phyloP scores from a whole-genome alignment of 1,140 invertebrate species.

The Saccostrea cuccullata region DNA sequence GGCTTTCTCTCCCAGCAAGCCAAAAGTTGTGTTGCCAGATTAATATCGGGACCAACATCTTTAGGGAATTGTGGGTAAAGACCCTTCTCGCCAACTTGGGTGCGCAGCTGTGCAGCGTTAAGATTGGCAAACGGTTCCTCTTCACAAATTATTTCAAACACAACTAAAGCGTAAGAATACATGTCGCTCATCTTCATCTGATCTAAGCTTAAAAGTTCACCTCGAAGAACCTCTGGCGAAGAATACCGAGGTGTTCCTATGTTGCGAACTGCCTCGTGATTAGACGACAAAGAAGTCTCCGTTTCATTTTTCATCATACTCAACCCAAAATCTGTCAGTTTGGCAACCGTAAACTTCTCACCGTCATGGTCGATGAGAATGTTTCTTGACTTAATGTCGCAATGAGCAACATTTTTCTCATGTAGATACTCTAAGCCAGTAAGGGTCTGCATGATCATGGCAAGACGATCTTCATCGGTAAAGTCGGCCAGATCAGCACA shows the following conservation, averaged over 20 bases:
- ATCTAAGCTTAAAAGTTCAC: slow-evolving; percentile 46
- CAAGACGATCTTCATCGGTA: slow-evolving; percentile 46
- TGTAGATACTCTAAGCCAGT: slow-evolving; percentile 53
- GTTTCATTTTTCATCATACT: slow-evolving; percentile 59
- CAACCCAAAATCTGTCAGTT: slow-evolving; percentile 63
- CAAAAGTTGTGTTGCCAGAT: slow-evolving; percentile 21
- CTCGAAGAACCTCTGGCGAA: slow-evolving; percentile 61
- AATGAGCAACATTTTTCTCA: slow-evolving; percentile 50
- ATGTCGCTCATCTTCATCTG: slow-evolving; percentile 59
- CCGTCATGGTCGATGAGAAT: slow-evolving; percentile 41
- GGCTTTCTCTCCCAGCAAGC: slow-evolving; percentile 53
- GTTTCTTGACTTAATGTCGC: slow-evolving; percentile 56
- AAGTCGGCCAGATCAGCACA: slow-evolving; percentile 15
- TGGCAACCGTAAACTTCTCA: slow-evolving; percentile 42
- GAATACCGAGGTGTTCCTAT: slow-evolving; percentile 61
- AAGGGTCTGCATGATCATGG: slow-evolving; percentile 48
- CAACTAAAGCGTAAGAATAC: slow-evolving; percentile 52
- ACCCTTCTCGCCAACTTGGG: slow-evolving; percentile 50
- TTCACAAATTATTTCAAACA: slow-evolving; percentile 57
- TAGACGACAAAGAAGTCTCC: slow-evolving; percentile 42
- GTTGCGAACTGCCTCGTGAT: slow-evolving; percentile 43
- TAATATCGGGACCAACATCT: slow-evolving; percentile 15
- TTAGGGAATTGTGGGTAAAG: slow-evolving; percentile 45
- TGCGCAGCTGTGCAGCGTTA: slow-evolving; percentile 49
- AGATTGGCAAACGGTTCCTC: slow-evolving; percentile 59